These are phyloP conservation scores for Bombus huntii DNA, from an alignment of 1,140 invertebrate species.

Conservation along the genomic window DNA sequence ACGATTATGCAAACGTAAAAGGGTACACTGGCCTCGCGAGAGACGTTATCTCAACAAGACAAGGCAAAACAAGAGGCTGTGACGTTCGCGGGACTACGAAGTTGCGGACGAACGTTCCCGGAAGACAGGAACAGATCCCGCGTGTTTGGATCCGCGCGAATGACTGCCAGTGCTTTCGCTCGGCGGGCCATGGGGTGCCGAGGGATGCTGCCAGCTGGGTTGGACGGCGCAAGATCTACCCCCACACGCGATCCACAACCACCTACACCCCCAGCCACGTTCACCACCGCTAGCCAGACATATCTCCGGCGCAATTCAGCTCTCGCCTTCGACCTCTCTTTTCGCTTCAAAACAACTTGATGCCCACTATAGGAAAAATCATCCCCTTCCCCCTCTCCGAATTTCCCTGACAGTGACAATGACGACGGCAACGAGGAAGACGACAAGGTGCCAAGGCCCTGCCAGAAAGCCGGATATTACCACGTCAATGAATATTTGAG, in stretches of 20 bases:
- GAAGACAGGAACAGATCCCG: constrained; percentile 67
- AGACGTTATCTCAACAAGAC: neutral
- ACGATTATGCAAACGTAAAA: neutral
- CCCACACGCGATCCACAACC: constrained; percentile 62
- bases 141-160: constrained; percentile 78
- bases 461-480: constrained; percentile 30
- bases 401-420: neutral
- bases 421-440: neutral
- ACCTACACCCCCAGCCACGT: constrained; percentile 45
- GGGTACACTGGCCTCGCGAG: neutral
- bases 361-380: constrained; percentile 50
- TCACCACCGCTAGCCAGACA: constrained; percentile 44
- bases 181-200: constrained; percentile 63
- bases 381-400: constrained; percentile 11
- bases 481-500: constrained; percentile 42
- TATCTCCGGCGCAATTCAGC: constrained; percentile 52
- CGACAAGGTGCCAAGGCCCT: neutral
- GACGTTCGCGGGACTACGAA: constrained; percentile 11
- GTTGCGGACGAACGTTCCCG: constrained; percentile 22
- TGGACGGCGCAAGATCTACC: constrained; percentile 81
- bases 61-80: constrained; percentile 18
- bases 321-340: constrained; percentile 21
- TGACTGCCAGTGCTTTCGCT: constrained; percentile 76
- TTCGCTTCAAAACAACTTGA: constrained; percentile 56
- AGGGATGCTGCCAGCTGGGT: constrained; percentile 80